Percentiles rank a stretch among this genome's conserved stretches.
Conservation (phyloP, 92 coral and sea anemone species). For the Virgularia gustaviana region DNA sequence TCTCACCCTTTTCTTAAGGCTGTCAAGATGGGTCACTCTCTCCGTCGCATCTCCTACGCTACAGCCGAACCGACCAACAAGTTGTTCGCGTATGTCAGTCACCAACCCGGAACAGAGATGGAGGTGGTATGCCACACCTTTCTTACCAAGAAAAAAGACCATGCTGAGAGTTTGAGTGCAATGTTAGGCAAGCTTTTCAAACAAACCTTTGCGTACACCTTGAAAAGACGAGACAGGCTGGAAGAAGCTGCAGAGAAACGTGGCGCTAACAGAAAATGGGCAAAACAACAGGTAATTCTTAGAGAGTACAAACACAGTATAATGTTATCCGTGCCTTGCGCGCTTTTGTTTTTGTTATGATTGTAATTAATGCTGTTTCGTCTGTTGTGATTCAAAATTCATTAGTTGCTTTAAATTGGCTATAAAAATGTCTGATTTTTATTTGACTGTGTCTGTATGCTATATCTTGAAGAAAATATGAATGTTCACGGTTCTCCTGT, state of each 20-base stretch:
- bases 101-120: slow-evolving; percentile 58
- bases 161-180: slow-evolving; percentile 32
- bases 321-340: not conserved
- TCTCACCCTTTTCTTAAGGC: slow-evolving; percentile 50
- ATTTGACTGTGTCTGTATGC: no score
- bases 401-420: no score
- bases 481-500: no score
- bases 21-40: slow-evolving; percentile 91
- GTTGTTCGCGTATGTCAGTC: slow-evolving; percentile 89
- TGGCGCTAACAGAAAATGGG: slow-evolving; percentile 31
- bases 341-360: no score
- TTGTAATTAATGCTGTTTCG: no score
- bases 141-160: slow-evolving; percentile 28
- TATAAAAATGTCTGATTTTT: no score
- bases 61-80: slow-evolving; percentile 83
- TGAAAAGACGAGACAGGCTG: slow-evolving; percentile 22
- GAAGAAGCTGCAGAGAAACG: slow-evolving; percentile 38
- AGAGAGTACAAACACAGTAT: not conserved
- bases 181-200: slow-evolving; percentile 34
- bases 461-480: no score
- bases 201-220: slow-evolving; percentile 29
- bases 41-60: slow-evolving; percentile 90
- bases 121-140: slow-evolving; percentile 30
- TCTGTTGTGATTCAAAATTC: no score
- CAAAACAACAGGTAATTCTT: slow-evolving; percentile 26